Conservation (phyloP, 2,797 vertebrate species). For the Sarcophilus harrisii region DNA sequence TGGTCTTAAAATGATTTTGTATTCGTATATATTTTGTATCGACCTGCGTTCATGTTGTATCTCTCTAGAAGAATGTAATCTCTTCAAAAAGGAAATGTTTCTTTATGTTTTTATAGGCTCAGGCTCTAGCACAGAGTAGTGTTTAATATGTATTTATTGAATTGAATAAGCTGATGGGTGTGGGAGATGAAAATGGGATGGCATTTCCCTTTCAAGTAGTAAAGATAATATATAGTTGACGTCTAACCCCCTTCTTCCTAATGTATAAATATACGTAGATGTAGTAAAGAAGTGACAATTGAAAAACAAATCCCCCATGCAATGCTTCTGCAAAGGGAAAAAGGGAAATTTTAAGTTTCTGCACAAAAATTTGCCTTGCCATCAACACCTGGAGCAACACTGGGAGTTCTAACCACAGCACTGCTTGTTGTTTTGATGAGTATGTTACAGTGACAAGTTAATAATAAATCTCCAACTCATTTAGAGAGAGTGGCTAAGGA, state of each 20-base stretch:
- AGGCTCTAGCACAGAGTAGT: neutral
- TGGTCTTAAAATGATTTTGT: neutral
- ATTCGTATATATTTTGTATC: neutral
- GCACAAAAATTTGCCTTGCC: conserved; percentile 47
- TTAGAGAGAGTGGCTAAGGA: conserved; percentile 58
- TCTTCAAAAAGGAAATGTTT: conserved; percentile 17
- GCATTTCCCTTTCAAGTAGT: neutral
- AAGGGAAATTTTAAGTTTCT: conserved; percentile 36
- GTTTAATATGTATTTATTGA: conserved; percentile 44
- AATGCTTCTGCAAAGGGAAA: conserved; percentile 32
- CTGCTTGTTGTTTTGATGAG: conserved; percentile 74
- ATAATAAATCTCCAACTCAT: conserved; percentile 77
- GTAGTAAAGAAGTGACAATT: neutral
- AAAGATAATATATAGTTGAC: neutral
- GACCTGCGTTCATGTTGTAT: neutral
- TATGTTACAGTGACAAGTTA: conserved; percentile 56
- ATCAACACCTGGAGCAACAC: conserved; percentile 56
- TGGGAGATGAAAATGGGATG: conserved; percentile 10
- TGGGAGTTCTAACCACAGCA: conserved; percentile 61
- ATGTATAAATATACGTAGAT: conserved; percentile 15
- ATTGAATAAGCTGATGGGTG: conserved; percentile 11
- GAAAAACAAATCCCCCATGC: neutral
- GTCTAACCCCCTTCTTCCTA: conserved; percentile 34
- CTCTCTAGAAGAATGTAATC: neutral
- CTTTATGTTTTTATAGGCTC: neutral